Evolutionary conservation across 1,140 invertebrate genomes (phyloP), one percentile per base, ranked within the genome.

Genomic region (Contarinia nasturtii): DNA sequence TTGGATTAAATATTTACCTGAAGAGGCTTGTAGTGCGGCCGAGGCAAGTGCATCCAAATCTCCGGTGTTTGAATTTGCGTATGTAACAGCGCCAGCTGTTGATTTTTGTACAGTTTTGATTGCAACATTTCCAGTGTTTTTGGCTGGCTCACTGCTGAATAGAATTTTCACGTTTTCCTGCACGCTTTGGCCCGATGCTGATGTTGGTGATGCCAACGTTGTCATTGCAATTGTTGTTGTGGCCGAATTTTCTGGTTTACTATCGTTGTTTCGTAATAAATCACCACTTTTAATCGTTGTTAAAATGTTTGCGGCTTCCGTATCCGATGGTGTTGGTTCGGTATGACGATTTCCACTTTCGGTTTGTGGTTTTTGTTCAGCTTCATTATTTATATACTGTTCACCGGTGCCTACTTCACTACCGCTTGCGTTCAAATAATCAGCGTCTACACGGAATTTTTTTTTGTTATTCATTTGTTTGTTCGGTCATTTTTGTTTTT

Each of bases 11-110:
- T n/a, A n/a, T 10, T 27, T 27, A 27, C 27, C 37, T 15, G 14
- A 15, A 5, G 37, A 40, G 8, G 57, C 59, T 43, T 61, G 59
- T 50, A 61, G 48, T 17, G 59, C 59, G 21, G 59, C 59, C 27
- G 59, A 61, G 8, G 59, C 59, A 1, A 61, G 40, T 11, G 59
- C 59, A 14, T 61, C 59, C 48, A 61, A 57, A 21, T 58, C 53
- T 12, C 59, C 61, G 14, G 45, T 46, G 15, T 20, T 38, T 21
- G 43, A 44, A 18, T n/a, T 27, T 14, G 17, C 7, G 2, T 17
- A 22, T 38, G 12, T 38, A 17, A 38, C 36, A 38, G 12, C 36
- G 12, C 17, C 14, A 17, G 36, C 36, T 27, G 27, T 33, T 11
- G 37, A 40, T 40, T 40, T 40, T 40, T 40, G 37, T 11, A 43